These are phyloP conservation scores for Melanocharis versteri DNA, from an alignment of 2,113 vertebrate species.

Conservation along the genomic window DNA sequence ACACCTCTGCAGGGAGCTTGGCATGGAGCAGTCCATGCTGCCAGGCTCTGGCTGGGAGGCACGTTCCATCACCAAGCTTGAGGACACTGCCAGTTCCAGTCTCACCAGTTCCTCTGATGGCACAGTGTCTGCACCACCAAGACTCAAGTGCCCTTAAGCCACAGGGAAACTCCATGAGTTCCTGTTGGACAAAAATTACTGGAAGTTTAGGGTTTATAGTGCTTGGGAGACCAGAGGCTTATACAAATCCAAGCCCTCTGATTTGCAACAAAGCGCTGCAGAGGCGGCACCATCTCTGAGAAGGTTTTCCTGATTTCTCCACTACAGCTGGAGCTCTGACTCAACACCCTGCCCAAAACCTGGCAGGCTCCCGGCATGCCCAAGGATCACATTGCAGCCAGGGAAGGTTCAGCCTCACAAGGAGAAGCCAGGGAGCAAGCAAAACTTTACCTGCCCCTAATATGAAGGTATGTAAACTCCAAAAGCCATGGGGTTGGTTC, in stretches of 20 bases:
- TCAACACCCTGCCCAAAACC: background rate
- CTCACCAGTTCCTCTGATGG: background rate
- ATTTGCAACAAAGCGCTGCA: background rate
- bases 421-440: background rate
- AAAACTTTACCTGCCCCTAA: background rate
- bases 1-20: background rate
- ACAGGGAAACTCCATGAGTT: background rate
- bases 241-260: background rate
- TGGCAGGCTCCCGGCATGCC: background rate
- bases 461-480: background rate
- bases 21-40: background rate
- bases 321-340: background rate
- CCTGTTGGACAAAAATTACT: background rate
- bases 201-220: background rate
- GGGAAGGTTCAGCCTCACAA: background rate
- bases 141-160: background rate
- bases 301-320: background rate
- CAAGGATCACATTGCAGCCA: background rate
- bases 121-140: background rate
- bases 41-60: background rate
- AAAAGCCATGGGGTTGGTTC: background rate
- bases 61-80: accelerated
- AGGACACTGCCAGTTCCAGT: background rate
- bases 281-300: background rate
- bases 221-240: background rate